Evolutionary conservation across 2,797 vertebrate genomes (phyloP).

Genomic region (Arctocebus calabarensis): DNA sequence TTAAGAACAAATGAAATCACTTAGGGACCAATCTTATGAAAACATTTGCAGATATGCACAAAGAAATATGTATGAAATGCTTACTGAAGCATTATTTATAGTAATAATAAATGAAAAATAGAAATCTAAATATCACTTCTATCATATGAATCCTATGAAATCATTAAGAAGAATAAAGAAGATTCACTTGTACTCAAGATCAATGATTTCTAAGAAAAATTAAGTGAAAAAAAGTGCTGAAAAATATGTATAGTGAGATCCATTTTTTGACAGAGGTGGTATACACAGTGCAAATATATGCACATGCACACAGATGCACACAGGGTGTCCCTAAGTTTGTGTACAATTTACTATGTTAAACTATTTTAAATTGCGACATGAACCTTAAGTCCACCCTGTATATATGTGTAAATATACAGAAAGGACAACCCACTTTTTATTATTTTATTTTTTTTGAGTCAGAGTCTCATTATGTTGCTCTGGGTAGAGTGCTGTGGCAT

Average conservation of each 20-base stretch:
- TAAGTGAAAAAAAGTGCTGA: background rate
- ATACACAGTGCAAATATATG: background rate
- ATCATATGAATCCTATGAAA: background rate
- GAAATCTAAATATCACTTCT: background rate
- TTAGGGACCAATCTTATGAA: background rate
- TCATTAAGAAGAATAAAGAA: background rate
- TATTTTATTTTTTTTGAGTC: background rate
- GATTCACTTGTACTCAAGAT: background rate
- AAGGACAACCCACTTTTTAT: background rate
- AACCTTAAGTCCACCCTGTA: too few species aligned
- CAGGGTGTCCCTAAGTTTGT: too few species aligned
- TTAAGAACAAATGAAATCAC: background rate
- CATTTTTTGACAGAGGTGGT: background rate
- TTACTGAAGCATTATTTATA: background rate
- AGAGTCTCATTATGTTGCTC: background rate
- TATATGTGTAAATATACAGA: background rate
- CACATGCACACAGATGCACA: background rate
- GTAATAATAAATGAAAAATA: background rate
- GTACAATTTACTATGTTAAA: too few species aligned
- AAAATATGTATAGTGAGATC: background rate
- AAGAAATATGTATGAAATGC: background rate
- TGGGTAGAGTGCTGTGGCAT: too few species aligned
- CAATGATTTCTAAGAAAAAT: constrained; percentile 29
- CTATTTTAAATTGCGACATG: too few species aligned
- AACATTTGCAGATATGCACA: background rate